These are phyloP conservation scores for Eristalinus aeneus DNA, from an alignment of 2,888 invertebrate species.

Conservation along the genomic window DNA sequence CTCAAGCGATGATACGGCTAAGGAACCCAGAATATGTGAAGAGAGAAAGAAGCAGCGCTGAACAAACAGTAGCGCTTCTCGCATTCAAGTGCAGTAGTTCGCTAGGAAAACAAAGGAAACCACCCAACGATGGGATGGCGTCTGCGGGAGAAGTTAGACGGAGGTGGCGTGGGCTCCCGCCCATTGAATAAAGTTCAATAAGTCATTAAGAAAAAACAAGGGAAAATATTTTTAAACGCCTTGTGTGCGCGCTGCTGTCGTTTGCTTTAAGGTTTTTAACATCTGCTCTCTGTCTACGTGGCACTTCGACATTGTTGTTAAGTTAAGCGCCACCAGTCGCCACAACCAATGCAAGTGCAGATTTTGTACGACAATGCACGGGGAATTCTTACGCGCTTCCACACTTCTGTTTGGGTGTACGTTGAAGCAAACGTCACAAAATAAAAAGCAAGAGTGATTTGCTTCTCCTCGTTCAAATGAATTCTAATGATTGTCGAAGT, in stretches of 20 bases:
- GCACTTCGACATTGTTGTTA: not conserved
- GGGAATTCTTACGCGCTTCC: not conserved
- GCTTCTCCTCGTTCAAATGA: not conserved
- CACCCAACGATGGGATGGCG: not conserved
- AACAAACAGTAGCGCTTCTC: constrained; percentile 27
- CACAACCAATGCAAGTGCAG: not conserved
- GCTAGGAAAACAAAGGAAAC: constrained; percentile 31
- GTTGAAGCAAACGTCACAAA: not conserved
- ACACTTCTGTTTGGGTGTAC: not conserved
- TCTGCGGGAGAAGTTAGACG: not conserved
- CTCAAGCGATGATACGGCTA: constrained; percentile 41
- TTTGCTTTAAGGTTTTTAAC: not conserved
- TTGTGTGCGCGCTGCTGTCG: not conserved
- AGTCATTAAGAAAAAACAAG: constrained; percentile 3
- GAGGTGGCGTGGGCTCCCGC: not conserved
- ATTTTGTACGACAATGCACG: not conserved
- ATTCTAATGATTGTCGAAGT: constrained; percentile 16
- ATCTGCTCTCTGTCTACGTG: not conserved
- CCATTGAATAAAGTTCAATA: constrained; percentile 12
- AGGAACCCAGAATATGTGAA: constrained; percentile 16
- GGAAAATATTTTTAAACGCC: not conserved
- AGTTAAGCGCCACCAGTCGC: not conserved
- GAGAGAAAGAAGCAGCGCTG: constrained; percentile 5
- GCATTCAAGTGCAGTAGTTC: constrained; percentile 53
- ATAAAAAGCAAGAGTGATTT: not conserved